Percentiles rank a stretch among this genome's conserved stretches.
Conservation (phyloP, 2,888 invertebrate genomes). For the Trachelus troglodyta region DNA sequence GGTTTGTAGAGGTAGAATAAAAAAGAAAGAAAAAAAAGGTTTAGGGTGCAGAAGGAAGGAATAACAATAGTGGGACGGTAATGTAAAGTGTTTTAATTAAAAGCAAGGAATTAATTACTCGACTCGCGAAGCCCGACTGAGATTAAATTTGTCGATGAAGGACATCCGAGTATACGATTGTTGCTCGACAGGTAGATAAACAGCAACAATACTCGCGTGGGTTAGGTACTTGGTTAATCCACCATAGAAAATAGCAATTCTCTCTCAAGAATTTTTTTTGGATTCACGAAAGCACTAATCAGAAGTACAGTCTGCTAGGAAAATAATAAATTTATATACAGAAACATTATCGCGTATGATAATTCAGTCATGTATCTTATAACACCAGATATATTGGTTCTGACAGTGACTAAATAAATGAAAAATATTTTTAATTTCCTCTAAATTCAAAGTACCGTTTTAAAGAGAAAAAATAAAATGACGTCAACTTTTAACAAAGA, state of each 20-base stretch:
- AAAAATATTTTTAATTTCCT: background rate
- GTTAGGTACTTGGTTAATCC: background rate
- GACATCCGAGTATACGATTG: background rate
- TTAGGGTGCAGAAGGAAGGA: slow-evolving; percentile 12
- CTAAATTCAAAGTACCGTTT: background rate
- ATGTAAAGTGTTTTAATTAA: slow-evolving; percentile 41
- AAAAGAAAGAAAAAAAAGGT: slow-evolving; percentile 10
- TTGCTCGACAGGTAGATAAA: background rate
- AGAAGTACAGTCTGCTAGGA: background rate
- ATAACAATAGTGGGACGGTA: slow-evolving; percentile 20
- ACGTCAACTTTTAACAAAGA: background rate
- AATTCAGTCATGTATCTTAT: no score
- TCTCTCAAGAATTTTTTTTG: slow-evolving; percentile 1
- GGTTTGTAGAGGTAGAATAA: slow-evolving; percentile 3
- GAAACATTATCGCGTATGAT: background rate
- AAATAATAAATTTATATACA: background rate
- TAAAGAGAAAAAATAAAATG: background rate
- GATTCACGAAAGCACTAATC: background rate
- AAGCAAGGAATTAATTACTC: slow-evolving; percentile 36
- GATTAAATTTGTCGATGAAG: slow-evolving; percentile 26
- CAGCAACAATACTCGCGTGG: background rate
- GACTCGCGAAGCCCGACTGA: slow-evolving; percentile 19
- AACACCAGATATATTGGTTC: no score
- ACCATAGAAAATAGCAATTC: background rate
- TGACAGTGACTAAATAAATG: no score